These are phyloP conservation scores for Ginglymostoma cirratum DNA, from an alignment of 2,113 vertebrate species.

Conservation along the genomic window DNA sequence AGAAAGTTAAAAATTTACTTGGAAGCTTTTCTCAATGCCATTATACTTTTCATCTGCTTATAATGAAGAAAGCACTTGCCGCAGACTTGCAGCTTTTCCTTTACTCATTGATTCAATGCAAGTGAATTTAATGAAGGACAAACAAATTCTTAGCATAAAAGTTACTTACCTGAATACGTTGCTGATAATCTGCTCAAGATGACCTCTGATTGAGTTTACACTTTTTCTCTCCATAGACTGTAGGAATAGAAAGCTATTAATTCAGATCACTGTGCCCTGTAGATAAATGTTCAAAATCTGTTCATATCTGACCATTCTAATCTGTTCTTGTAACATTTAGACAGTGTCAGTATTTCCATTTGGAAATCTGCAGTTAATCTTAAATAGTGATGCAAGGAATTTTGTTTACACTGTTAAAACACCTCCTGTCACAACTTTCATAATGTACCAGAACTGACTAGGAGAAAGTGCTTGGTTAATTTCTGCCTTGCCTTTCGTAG, in stretches of 20 bases:
- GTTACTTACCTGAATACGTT: not conserved
- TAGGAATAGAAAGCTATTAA: not conserved
- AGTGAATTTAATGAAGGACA: not conserved
- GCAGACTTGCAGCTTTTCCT: not conserved
- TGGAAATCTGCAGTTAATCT: not conserved
- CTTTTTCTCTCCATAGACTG: not conserved
- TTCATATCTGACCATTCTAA: not conserved
- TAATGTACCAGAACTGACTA: not conserved
- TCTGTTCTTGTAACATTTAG: not conserved
- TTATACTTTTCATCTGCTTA: not conserved
- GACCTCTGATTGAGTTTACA: not conserved
- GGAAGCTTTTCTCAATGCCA: not conserved
- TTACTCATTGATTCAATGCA: not conserved
- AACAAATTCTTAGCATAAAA: not conserved
- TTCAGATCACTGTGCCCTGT: not conserved
- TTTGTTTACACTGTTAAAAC: not conserved
- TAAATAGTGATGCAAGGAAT: not conserved
- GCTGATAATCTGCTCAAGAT: not conserved
- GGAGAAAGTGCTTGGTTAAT: not conserved
- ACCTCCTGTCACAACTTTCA: not conserved
- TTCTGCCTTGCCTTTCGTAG: too few relatives aligned
- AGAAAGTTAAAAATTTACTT: not conserved
- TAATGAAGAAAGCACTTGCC: not conserved
- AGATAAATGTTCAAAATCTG: not conserved
- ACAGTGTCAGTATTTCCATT: not conserved